Base-by-base conservation (phyloP, 2,797 vertebrate genomes). In the Iguana delicatissima region DNA sequence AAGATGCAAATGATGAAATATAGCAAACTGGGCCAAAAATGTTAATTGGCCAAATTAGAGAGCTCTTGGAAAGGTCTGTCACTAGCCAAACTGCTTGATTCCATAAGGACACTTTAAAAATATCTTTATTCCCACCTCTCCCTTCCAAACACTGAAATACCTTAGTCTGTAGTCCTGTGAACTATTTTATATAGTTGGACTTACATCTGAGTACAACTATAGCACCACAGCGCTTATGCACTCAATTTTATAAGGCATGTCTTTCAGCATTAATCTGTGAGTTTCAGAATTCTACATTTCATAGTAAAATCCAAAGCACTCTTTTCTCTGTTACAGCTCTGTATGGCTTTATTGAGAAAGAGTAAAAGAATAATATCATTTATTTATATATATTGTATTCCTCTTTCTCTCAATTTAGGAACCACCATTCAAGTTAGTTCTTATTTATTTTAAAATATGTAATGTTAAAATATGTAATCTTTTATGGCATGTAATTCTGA, bases 371-470 rank as follows among this genome's bases (percentile, higher is more conserved):
- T 84, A 2, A 67, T 67, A 67, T 38, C 74, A 46, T 38, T 46
- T 38, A 84, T 72, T 73, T 24, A 35, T 69, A 69, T 12, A 69
- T 69, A 29, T 69, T 69, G 67, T 69, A 12, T 32, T 69, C 67
- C 29, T 69, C 67, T 32, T 69, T 69, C 67, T 69, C 29, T 69
- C 32, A 32, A 69, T 26, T 29, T 14, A 18, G 12, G 35, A 42
- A 16, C 20, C 57, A 57, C 38, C 38, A 64, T 77, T 89, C 81
- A 57, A 8, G 14, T 38, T 26, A 42, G 18, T 62, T 29, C 52
- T 59, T 74, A 83, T 50, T 62, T n/a, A 18, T 72, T 80, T 85
- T 64, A 35, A 84, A 84, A 84, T 85, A 52, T 35, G 35, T 14
- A 38, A 10, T 35, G 22, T 89, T 64, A 35, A 84, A 84, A 84